Evolutionary conservation across 2,888 invertebrate species (phyloP).

Genomic region (Drosophila austrosaltans): DNA sequence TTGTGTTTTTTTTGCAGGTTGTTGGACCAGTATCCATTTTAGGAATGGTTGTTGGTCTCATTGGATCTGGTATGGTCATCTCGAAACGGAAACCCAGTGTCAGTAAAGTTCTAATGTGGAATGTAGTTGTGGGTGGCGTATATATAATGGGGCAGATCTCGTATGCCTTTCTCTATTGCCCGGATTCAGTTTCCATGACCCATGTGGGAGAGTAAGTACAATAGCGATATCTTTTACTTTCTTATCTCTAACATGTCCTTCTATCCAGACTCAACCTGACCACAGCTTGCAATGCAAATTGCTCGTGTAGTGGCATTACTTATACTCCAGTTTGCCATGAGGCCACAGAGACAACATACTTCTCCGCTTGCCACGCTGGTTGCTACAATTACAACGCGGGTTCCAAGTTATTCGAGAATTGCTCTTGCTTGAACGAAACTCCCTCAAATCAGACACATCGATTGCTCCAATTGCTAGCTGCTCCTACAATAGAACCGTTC

Average conservation of each 20-base stretch:
- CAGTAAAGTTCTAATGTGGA: constrained; percentile 86
- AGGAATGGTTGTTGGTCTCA: constrained; percentile 86
- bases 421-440: constrained; percentile 45
- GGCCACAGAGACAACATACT: constrained; percentile 86
- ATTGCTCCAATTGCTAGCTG: constrained; percentile 22
- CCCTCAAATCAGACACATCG: constrained; percentile 33
- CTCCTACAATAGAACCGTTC: constrained; percentile 26
- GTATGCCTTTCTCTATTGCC: constrained; percentile 86
- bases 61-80: constrained; percentile 86
- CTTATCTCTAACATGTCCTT: neutral
- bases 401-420: constrained; percentile 53
- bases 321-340: constrained; percentile 88
- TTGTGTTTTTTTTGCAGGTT: constrained; percentile 69
- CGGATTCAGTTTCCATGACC: constrained; percentile 75
- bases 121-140: constrained; percentile 85
- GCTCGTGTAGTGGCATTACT: constrained; percentile 85
- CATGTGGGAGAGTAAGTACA: constrained; percentile 56
- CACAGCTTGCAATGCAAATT: constrained; percentile 85
- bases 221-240: neutral
- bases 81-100: constrained; percentile 86
- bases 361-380: constrained; percentile 90
- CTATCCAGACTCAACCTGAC: constrained; percentile 84
- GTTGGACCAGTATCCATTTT: constrained; percentile 86
- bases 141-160: constrained; percentile 85
- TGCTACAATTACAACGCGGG: constrained; percentile 84